Evolutionary conservation across 2,797 vertebrate species (phyloP).

Genomic region (Mus minutoides): DNA sequence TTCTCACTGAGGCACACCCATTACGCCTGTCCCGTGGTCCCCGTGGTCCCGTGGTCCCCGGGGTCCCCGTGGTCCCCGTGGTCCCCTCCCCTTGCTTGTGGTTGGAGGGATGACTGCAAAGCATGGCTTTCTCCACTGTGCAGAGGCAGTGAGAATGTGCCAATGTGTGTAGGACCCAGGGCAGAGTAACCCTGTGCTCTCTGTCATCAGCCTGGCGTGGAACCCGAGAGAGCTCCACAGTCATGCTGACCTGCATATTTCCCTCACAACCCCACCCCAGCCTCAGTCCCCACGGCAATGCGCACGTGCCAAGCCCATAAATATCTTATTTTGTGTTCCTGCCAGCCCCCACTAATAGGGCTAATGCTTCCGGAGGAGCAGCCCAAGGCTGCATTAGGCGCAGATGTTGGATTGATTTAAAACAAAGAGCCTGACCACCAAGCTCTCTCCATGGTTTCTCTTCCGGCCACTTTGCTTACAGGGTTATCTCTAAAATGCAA

Average conservation of each 20-base stretch:
- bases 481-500: conserved; percentile 99
- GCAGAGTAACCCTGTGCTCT: not conserved
- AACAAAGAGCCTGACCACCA: conserved; percentile 93
- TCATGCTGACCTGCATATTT: conserved; percentile 87
- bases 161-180: not conserved
- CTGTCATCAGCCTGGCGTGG: not conserved
- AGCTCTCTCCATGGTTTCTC: conserved; percentile 92
- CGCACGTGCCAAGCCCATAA: conserved; percentile 90
- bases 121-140: too few species aligned
- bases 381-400: conserved; percentile 98
- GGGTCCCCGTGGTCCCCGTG: too few species aligned
- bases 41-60: too few species aligned
- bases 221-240: conserved; percentile 64
- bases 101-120: not conserved
- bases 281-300: conserved; percentile 84
- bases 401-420: conserved; percentile 98
- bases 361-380: conserved; percentile 99
- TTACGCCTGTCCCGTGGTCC: too few species aligned
- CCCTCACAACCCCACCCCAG: conserved; percentile 80
- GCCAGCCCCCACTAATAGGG: conserved; percentile 96
- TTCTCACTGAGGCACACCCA: not conserved
- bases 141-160: not conserved
- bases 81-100: not conserved
- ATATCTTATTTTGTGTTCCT: conserved; percentile 92
- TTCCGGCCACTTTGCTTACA: conserved; percentile 97